Conservation (phyloP, 92 coral and sea anemone species). For the Epizoanthus illoricatus region DNA sequence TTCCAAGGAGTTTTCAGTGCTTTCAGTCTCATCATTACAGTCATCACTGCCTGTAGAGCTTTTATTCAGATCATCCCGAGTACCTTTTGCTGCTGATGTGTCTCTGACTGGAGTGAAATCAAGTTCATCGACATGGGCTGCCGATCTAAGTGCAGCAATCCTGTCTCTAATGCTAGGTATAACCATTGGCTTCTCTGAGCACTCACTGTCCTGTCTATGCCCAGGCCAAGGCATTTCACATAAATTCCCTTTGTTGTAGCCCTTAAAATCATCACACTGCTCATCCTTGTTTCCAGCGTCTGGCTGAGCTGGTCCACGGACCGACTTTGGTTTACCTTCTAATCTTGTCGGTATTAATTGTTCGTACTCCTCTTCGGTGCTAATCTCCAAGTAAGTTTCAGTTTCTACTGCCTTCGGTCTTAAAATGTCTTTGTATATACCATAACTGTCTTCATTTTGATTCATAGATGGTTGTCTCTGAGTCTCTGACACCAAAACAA, state of each 20-base stretch:
- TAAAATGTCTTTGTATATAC: neutral
- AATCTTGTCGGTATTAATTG: conserved; percentile 34
- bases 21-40: neutral
- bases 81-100: neutral
- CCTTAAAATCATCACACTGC: neutral
- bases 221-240: neutral
- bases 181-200: conserved; percentile 18
- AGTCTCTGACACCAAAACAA: conserved; percentile 22
- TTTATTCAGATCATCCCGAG: neutral
- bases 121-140: conserved; percentile 52
- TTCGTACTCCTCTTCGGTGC: neutral
- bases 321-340: neutral
- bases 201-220: neutral
- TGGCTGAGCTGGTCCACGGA: neutral
- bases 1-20: neutral
- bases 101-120: conserved; percentile 52
- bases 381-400: neutral
- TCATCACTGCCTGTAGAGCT: neutral
- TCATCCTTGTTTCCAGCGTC: neutral
- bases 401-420: neutral
- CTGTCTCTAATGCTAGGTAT: conserved; percentile 55
- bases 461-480: neutral
- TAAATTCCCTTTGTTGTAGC: neutral
- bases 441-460: neutral
- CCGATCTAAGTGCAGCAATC: conserved; percentile 53